Conservation (phyloP, 2,113 vertebrate genomes). For the Cichladusa arquata region DNA sequence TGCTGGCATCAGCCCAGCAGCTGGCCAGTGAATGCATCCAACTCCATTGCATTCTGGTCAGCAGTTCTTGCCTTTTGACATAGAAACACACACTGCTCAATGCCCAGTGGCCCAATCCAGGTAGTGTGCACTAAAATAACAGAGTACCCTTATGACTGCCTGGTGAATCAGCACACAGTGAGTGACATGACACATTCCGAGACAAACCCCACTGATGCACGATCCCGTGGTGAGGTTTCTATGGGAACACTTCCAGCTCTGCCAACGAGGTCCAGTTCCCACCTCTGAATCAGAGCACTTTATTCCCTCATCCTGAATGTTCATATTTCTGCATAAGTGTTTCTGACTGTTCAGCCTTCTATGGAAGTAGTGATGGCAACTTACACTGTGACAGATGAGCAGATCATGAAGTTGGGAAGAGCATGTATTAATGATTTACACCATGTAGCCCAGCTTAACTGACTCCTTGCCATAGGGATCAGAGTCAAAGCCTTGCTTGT, state of each 20-base stretch:
- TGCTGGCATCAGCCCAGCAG: not conserved
- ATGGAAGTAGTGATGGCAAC: not conserved
- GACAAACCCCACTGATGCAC: rapidly evolving
- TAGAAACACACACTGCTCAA: not conserved
- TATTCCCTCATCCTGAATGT: not conserved
- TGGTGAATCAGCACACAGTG: not conserved
- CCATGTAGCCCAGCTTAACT: not conserved
- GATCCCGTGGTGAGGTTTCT: rapidly evolving
- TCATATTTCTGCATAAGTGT: not conserved
- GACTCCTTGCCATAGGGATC: not conserved
- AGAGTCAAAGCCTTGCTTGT: not conserved
- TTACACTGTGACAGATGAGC: not conserved
- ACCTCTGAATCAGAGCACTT: not conserved
- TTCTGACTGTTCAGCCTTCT: not conserved
- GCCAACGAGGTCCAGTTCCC: not conserved
- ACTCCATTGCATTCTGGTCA: rapidly evolving
- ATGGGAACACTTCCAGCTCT: not conserved
- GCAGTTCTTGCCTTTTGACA: not conserved
- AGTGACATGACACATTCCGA: not conserved
- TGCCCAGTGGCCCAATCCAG: not conserved
- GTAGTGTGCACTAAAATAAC: not conserved
- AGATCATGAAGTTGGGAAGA: not conserved
- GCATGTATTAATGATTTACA: not conserved
- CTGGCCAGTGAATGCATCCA: not conserved
- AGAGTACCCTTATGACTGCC: not conserved